phyloP scores from a whole-genome alignment of 2,797 vertebrate genomes.

The Eospalax fontanierii region DNA sequence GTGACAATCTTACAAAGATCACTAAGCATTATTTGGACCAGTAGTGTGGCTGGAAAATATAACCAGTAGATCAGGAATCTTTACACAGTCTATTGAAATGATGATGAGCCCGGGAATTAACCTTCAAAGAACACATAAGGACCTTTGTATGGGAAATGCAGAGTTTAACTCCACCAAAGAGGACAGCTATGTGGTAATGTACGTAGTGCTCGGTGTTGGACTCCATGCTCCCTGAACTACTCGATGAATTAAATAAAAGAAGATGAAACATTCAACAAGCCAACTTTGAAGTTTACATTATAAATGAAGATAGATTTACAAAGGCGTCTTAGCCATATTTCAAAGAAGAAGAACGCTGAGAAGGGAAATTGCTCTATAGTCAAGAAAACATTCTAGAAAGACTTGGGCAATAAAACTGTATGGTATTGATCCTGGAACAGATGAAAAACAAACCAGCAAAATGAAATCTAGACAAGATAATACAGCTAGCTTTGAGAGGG shows the following conservation, averaged over 20 bases:
- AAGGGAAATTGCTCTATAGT: too few species aligned
- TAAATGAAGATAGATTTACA: background rate
- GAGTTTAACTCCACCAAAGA: too few species aligned
- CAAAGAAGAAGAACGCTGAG: background rate
- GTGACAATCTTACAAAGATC: background rate
- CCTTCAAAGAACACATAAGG: too few species aligned
- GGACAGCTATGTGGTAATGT: too few species aligned
- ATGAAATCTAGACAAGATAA: background rate
- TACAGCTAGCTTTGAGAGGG: background rate
- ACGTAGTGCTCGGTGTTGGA: too few species aligned
- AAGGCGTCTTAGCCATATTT: background rate
- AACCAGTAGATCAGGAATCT: background rate
- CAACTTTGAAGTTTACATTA: background rate
- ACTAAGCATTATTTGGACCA: background rate
- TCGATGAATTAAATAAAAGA: background rate
- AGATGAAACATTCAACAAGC: background rate
- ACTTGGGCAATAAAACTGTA: background rate
- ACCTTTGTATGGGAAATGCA: background rate
- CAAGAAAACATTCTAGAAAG: background rate
- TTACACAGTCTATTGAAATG: rapidly evolving
- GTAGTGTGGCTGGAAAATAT: background rate
- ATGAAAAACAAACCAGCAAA: background rate
- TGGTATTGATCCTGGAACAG: background rate
- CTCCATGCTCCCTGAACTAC: too few species aligned
- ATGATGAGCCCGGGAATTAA: too few species aligned